Conservation (phyloP, 2,797 vertebrate genomes). For the Sandelia bainsii region DNA sequence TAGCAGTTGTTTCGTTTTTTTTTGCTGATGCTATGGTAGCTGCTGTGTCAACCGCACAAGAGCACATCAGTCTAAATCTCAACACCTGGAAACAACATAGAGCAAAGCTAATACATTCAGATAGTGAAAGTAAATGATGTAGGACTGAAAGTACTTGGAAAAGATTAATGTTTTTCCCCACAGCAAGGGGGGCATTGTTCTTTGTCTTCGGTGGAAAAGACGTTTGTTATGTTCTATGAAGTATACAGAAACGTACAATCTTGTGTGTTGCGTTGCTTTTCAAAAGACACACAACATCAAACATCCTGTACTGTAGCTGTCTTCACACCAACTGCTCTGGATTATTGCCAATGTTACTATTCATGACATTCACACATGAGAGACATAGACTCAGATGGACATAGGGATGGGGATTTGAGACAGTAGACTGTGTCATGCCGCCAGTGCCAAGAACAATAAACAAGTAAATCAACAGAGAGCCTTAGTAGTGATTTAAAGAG, state of each 20-base stretch:
- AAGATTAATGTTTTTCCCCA: too few species aligned
- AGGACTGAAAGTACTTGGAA: too few species aligned
- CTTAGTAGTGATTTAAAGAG: constrained; percentile 60
- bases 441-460: constrained; percentile 49
- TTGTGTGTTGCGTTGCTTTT: neutral
- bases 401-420: constrained; percentile 6
- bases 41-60: neutral
- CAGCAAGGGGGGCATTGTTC: too few species aligned
- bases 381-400: constrained; percentile 2
- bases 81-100: neutral
- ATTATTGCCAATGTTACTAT: neutral
- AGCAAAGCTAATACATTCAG: neutral
- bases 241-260: neutral
- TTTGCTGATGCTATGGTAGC: too few species aligned
- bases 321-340: neutral
- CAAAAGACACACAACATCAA: neutral
- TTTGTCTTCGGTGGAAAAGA: too few species aligned
- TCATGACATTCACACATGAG: neutral
- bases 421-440: constrained; percentile 12
- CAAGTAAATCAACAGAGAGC: constrained; percentile 45
- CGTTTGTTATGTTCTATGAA: neutral
- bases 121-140: too few species aligned
- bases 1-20: neutral
- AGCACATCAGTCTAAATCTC: too few species aligned
- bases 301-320: neutral